Evolutionary conservation across 1,140 invertebrate species (phyloP), one percentile per base, ranked within the genome.

Genomic region (Drosophila ambigua): DNA sequence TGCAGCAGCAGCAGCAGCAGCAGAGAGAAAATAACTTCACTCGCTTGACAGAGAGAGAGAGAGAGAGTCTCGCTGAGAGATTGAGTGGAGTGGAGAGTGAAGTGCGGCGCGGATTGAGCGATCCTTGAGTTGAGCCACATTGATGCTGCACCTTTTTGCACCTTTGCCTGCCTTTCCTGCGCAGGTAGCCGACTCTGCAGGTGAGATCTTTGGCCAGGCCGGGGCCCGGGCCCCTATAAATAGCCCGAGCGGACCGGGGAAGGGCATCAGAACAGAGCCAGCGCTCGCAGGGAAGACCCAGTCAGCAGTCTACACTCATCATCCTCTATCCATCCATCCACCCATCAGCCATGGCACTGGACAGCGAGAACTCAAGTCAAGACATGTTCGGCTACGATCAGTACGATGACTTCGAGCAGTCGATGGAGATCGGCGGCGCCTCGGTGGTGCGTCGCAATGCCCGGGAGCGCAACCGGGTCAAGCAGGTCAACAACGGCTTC

Each of bases 401-500:
- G 62, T 77, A 72, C 24, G 35, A 39, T 49, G 61, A 39, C 2
- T 39, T 39, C 35, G 35, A 39, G 35, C 11, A 39, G 46, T 43
- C 57, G 23, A 31, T 59, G 45, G 41, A 48, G 5, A 60, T 61
- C 6, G 76, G 72, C n/a, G 82, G 76, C n/a, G 68, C 72, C n/a
- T 89, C 97, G 1, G 97, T 98, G 4, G 96, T 97, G 0, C 93
- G 97, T 50, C 94, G 98, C 71, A 99, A 99, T 92, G 98, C 98
- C 24, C 93, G 98, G 0, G 98, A 99, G 92, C 93, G 98, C 61
- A 99, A 99, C 92, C 94, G 98, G 50, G 98, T 99, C 9, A 98
- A 98, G 92, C 96, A 98, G 94, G 97, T 98, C 69, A 99, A 99
- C 93, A 97, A 98, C 80, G 97, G 97, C 59, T 98, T 98, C 91